Evolutionary conservation across 2,113 vertebrate genomes (phyloP), one percentile per base, ranked within the genome.

Genomic region (Tachysurus fulvidraco): DNA sequence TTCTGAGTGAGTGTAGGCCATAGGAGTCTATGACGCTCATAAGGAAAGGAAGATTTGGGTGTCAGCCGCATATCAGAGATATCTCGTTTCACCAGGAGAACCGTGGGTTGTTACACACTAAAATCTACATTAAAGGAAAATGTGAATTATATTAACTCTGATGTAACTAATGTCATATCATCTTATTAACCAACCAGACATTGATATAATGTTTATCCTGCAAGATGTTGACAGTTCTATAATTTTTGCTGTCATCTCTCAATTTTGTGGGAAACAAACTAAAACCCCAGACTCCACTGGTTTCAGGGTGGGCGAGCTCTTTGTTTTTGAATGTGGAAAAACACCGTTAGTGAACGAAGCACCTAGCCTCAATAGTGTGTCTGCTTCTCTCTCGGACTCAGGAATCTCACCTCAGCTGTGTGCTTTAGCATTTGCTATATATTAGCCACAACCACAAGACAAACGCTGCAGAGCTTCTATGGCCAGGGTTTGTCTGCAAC

Each of bases 401-500:
- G 44, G 13, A 52, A 73, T 73, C 65, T 59, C 28, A 54, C 41
- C 69, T 50, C 36, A 60, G 16, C 16, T 62, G 3, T 78, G 25
- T 65, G 59, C 16, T 85, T 64, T 52, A 78, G 28, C 73, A 78
- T 78, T 67, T 46, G 74, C 44, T 36, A 59, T 23, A 78, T 44
- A 79, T 67, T 79, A 85, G 46, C 59, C 44, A 52, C n/a, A 64
- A 28, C 71, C 84, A 79, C 71, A 85, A 65, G 28, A 76, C 83
- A 85, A 41, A 67, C 1, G 13, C 11, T 85, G 21, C 52, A 57
- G 50, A 83, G 65, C n/a, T 30, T 83, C 82, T 41, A 59, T 69
- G 46, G 25, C 85, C 62, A 88, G 52, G 84, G 59, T 92, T 92
- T 79, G 2, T 83, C 92, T 91, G 14, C 91, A 90, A 91, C 90